Evolutionary conservation across 2,113 vertebrate species (phyloP).

Genomic region (Rhombomys opimus): DNA sequence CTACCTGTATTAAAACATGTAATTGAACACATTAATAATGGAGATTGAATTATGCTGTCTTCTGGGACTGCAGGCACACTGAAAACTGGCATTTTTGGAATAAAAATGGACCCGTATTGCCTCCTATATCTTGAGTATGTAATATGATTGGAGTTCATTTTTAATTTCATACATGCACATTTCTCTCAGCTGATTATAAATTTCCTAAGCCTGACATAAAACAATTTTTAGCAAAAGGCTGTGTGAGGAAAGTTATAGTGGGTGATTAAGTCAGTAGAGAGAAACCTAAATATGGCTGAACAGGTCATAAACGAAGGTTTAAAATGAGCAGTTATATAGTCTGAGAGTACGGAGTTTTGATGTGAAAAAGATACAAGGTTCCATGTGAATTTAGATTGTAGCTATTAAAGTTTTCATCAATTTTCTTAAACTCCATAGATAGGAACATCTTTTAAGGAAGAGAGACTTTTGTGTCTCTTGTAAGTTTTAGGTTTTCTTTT

Average conservation of each 20-base stretch:
- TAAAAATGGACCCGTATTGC: slow-evolving; percentile 57
- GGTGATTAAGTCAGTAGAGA: slow-evolving; percentile 70
- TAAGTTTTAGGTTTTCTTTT: slow-evolving; percentile 26
- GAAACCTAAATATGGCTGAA: slow-evolving; percentile 71
- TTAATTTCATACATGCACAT: slow-evolving; percentile 54
- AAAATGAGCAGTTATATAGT: slow-evolving; percentile 6
- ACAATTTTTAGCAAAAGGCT: slow-evolving; percentile 68
- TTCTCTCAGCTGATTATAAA: slow-evolving; percentile 65
- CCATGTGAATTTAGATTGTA: slow-evolving; percentile 23
- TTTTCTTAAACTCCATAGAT: slow-evolving; percentile 5
- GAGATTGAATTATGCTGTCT: slow-evolving; percentile 56
- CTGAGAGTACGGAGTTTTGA: slow-evolving; percentile 41
- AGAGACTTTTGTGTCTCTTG: neutral
- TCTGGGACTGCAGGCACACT: slow-evolving; percentile 29
- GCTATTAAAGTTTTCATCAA: slow-evolving; percentile 22
- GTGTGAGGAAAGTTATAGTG: slow-evolving; percentile 38
- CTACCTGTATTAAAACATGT: slow-evolving; percentile 48
- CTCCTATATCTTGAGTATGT: slow-evolving; percentile 51
- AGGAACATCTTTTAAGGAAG: slow-evolving; percentile 46
- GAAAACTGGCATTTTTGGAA: slow-evolving; percentile 63
- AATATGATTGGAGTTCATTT: slow-evolving; percentile 58
- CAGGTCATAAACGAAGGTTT: slow-evolving; percentile 55
- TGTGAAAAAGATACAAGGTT: slow-evolving; percentile 49
- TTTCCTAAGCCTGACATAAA: slow-evolving; percentile 70
- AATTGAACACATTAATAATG: slow-evolving; percentile 64